These are phyloP conservation scores for Vanessa cardui DNA, from an alignment of 2,888 invertebrate genomes.

Conservation along the genomic window DNA sequence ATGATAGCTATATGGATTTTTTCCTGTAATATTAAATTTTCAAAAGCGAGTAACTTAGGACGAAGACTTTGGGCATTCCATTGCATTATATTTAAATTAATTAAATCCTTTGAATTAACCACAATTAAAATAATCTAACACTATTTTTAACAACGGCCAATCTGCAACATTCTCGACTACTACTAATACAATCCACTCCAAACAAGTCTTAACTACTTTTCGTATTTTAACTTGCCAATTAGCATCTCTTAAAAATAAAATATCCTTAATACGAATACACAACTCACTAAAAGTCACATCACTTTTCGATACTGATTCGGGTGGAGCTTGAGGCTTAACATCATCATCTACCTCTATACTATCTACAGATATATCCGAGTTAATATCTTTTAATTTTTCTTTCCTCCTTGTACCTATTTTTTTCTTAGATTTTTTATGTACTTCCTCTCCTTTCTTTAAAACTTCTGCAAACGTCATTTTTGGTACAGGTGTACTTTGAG, in stretches of 20 bases:
- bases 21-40: conserved; percentile 18
- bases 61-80: conserved; percentile 27
- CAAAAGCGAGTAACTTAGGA: conserved; percentile 13
- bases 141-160: conserved; percentile 7
- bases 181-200: conserved; percentile 29
- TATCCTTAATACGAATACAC: conserved; percentile 18
- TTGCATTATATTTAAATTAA: conserved; percentile 20
- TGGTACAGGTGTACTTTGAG: neutral
- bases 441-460: neutral
- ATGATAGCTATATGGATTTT: conserved; percentile 14
- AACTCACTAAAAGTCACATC: conserved; percentile 18
- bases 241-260: conserved; percentile 20
- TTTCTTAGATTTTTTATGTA: neutral
- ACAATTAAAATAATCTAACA: conserved; percentile 15
- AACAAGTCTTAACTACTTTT: conserved; percentile 13
- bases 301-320: neutral
- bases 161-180: conserved; percentile 6
- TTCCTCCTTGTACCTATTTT: neutral
- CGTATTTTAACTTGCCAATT: conserved; percentile 9
- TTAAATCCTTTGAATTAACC: neutral
- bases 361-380: neutral
- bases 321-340: neutral
- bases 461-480: neutral
- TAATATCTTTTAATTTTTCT: neutral
- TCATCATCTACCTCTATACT: neutral